These are phyloP conservation scores for Camelus dromedarius DNA, from an alignment of 2,113 vertebrate genomes.

Conservation along the genomic window DNA sequence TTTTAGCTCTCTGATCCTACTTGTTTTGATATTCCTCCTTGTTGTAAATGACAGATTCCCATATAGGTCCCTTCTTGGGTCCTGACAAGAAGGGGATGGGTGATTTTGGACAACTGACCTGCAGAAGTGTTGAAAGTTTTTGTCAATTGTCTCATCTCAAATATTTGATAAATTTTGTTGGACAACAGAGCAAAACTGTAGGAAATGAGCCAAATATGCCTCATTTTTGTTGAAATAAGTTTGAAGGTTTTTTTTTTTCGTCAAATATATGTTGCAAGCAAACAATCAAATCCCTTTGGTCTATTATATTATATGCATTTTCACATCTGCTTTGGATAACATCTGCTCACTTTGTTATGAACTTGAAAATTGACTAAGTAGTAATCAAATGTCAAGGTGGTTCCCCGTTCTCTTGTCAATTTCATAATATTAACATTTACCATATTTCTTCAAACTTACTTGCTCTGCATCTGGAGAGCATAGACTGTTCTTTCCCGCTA, in stretches of 20 bases:
- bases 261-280: slow-evolving; percentile 8
- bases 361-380: slow-evolving; percentile 62
- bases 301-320: not conserved
- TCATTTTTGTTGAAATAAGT: slow-evolving; percentile 37
- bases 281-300: not conserved
- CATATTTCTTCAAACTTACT: slow-evolving; percentile 67
- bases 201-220: slow-evolving; percentile 2
- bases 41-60: not conserved
- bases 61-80: not conserved
- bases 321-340: slow-evolving; percentile 71
- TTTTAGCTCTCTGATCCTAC: not conserved
- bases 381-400: slow-evolving; percentile 50
- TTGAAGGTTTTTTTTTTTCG: not conserved
- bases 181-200: slow-evolving; percentile 10
- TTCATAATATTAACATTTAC: slow-evolving; percentile 70
- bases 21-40: not conserved
- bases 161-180: not conserved
- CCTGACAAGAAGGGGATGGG: not conserved
- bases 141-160: not conserved
- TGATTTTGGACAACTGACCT: not conserved
- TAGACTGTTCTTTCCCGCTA: not conserved
- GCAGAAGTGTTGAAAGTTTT: not conserved
- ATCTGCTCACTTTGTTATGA: slow-evolving; percentile 65
- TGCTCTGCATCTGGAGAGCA: slow-evolving; percentile 37
- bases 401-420: slow-evolving; percentile 73